Percentiles rank a stretch among this genome's conserved stretches.
Conservation (phyloP, 1,140 invertebrate genomes). For the Drosophila sucinea region DNA sequence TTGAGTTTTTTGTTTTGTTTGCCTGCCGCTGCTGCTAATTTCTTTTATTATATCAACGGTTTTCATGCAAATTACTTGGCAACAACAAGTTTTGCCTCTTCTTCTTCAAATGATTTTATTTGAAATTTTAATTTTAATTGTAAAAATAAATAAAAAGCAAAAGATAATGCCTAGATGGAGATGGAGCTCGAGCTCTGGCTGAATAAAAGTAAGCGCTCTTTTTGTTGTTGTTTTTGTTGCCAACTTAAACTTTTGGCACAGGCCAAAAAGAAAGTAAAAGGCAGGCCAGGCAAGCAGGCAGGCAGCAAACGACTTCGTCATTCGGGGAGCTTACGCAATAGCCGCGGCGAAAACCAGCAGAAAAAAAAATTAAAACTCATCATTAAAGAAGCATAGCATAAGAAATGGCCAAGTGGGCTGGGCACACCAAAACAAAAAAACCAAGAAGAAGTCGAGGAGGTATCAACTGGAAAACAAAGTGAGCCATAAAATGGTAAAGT, state of each 20-base stretch:
- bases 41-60: constrained; percentile 24
- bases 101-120: constrained; percentile 1
- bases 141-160: constrained; percentile 11
- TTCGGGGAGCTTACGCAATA: constrained; percentile 64
- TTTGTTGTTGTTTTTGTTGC: constrained; percentile 23
- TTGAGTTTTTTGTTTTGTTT: constrained; percentile 26
- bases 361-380: constrained; percentile 66
- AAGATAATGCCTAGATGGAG: constrained; percentile 1
- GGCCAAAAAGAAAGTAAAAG: constrained; percentile 74
- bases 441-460: not conserved
- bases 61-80: constrained; percentile 10
- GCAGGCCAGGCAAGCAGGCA: constrained; percentile 32
- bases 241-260: constrained; percentile 33
- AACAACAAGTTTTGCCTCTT: constrained; percentile 18
- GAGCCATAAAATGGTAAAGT: not conserved
- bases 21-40: constrained; percentile 21
- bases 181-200: not conserved
- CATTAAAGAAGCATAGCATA: constrained; percentile 58
- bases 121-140: constrained; percentile 15
- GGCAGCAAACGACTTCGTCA: constrained; percentile 46
- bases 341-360: constrained; percentile 26
- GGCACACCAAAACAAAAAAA: constrained; percentile 6
- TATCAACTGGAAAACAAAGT: not conserved
- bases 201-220: not conserved
- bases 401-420: constrained; percentile 57